Evolutionary conservation across 2,113 vertebrate genomes (phyloP).

Genomic region (Dermatemys mawii): DNA sequence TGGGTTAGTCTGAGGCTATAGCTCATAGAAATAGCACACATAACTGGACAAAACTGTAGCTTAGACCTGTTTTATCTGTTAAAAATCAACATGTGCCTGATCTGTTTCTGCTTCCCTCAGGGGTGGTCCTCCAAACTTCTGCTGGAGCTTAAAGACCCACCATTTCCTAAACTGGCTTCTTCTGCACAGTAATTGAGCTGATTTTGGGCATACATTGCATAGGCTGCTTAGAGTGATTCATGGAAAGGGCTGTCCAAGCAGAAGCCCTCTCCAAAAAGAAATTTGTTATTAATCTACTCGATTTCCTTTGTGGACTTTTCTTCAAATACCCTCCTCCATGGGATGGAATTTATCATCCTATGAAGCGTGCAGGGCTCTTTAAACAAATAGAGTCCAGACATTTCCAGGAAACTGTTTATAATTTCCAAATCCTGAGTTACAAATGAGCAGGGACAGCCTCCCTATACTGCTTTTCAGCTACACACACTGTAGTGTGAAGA

Average conservation of each 20-base stretch:
- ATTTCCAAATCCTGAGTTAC: neutral
- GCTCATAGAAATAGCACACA: neutral
- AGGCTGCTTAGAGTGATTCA: neutral
- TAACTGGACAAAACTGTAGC: neutral
- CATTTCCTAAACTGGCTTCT: neutral
- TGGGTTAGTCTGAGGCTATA: neutral
- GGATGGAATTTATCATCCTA: neutral
- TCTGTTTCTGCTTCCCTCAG: neutral
- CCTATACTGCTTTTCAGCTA: neutral
- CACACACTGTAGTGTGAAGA: neutral
- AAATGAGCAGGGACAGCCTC: neutral
- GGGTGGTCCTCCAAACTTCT: neutral
- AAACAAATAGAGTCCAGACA: neutral
- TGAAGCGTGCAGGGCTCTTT: neutral
- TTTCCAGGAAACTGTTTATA: neutral
- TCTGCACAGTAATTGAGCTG: neutral
- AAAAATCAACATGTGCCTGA: neutral
- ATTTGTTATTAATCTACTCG: neutral
- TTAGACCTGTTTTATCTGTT: neutral
- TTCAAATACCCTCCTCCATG: neutral
- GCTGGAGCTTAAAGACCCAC: neutral
- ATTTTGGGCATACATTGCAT: neutral
- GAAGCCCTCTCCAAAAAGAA: neutral
- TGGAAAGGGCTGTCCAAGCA: neutral
- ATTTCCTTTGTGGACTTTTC: neutral